Evolutionary conservation across 2,888 invertebrate genomes (phyloP).

Genomic region (Hirtodrosophila trivittata): DNA sequence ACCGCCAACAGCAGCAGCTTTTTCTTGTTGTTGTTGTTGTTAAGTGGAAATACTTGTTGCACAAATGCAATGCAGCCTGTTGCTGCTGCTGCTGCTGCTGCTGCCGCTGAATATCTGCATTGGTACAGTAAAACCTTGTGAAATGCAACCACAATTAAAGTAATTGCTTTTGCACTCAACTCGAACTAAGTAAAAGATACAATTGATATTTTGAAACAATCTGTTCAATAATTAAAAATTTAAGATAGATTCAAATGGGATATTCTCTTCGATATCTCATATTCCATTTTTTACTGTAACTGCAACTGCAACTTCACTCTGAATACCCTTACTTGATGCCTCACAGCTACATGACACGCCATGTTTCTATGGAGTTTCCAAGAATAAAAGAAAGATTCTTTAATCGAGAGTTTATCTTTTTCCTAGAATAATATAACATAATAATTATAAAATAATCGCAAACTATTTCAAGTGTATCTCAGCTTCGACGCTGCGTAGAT

Average conservation of each 20-base stretch:
- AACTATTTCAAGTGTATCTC: constrained; percentile 40
- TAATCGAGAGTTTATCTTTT: not conserved
- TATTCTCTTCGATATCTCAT: not conserved
- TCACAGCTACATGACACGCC: not conserved
- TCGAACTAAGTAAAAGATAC: not conserved
- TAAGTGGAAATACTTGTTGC: constrained; percentile 82
- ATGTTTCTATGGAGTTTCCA: not conserved
- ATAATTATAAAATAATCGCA: not conserved
- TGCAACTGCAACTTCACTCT: not conserved
- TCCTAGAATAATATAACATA: not conserved
- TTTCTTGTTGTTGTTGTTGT: constrained; percentile 62
- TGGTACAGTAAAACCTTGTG: constrained; percentile 56
- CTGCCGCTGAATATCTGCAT: constrained; percentile 54
- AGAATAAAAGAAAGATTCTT: not conserved
- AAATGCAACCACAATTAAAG: constrained; percentile 14
- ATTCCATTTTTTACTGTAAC: constrained; percentile 1
- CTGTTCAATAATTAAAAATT: too few species aligned
- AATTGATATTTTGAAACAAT: too few species aligned
- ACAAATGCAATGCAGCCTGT: constrained; percentile 78
- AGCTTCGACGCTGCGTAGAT: constrained; percentile 13
- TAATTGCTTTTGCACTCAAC: not conserved
- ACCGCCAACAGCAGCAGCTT: constrained; percentile 38
- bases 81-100: constrained; percentile 35
- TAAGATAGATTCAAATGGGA: too few species aligned
- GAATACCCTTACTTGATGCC: not conserved